These are phyloP conservation scores for Nephrotoma guestfalica DNA, from an alignment of 2,888 invertebrate species.

Conservation along the genomic window DNA sequence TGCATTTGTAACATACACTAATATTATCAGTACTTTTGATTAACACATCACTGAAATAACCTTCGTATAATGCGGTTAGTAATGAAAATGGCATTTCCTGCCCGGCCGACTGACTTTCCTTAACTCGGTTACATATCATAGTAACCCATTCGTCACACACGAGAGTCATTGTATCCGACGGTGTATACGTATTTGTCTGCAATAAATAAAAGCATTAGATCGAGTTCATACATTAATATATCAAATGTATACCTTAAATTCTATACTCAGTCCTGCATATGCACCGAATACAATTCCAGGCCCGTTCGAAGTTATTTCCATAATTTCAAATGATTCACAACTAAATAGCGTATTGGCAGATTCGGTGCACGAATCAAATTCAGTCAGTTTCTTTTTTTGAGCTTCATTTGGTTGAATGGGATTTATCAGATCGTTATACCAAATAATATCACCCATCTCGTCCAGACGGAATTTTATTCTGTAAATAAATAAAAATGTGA, in stretches of 20 bases:
- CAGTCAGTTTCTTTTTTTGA: constrained; percentile 21
- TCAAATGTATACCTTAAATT: constrained; percentile 35
- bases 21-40: constrained; percentile 24
- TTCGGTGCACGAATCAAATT: constrained; percentile 14
- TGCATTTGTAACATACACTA: constrained; percentile 15
- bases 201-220: background rate
- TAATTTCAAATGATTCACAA: constrained; percentile 51
- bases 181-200: constrained; percentile 36
- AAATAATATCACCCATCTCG: constrained; percentile 46
- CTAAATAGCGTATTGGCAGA: constrained; percentile 42
- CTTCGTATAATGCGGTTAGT: constrained; percentile 46
- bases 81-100: constrained; percentile 44
- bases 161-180: constrained; percentile 38
- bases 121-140: constrained; percentile 43
- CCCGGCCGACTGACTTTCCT: constrained; percentile 32
- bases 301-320: constrained; percentile 19
- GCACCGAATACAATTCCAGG: constrained; percentile 41
- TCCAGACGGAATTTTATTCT: constrained; percentile 35
- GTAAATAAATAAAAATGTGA: constrained; percentile 17
- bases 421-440: constrained; percentile 39
- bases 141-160: constrained; percentile 48
- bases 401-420: constrained; percentile 14
- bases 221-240: background rate
- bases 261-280: constrained; percentile 48
- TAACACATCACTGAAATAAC: constrained; percentile 44